Conservation (phyloP, 53 echinoderm and acorn worm genomes). For the Luidia sarsii region DNA sequence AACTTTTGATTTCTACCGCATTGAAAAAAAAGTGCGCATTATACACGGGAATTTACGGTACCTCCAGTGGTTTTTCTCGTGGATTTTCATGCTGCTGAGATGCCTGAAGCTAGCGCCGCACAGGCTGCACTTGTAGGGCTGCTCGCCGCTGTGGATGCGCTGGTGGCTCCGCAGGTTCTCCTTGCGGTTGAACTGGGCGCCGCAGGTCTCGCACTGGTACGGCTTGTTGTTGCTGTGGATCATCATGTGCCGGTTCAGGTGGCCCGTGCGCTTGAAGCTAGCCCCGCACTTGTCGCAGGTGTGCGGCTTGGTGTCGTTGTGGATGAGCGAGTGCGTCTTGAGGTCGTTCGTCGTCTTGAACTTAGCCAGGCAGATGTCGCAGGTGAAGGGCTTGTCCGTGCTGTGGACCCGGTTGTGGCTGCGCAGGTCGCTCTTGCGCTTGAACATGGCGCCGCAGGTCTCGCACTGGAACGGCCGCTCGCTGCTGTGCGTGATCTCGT, state of each 20-base stretch:
- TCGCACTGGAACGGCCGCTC: conserved; percentile 95
- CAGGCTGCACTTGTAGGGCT: conserved; percentile 81
- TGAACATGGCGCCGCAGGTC: conserved; percentile 93
- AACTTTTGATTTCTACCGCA: no score
- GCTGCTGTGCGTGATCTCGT: conserved; percentile 87
- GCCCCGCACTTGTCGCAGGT: conserved; percentile 81
- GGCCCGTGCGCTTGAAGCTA: conserved; percentile 90
- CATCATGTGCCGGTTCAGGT: conserved; percentile 90
- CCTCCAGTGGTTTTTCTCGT: conserved; percentile 88
- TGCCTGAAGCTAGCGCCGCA: conserved; percentile 83
- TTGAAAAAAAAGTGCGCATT: no score
- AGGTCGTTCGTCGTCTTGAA: conserved; percentile 89
- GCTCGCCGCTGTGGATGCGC: conserved; percentile 82
- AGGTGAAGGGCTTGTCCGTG: conserved; percentile 82
- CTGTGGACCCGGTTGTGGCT: conserved; percentile 91
- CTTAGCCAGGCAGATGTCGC: conserved; percentile 73
- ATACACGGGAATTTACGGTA: no score
- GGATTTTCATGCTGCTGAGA: conserved; percentile 86
- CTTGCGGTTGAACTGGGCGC: conserved; percentile 86
- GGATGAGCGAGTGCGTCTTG: conserved; percentile 88
- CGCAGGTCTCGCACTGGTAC: conserved; percentile 81
- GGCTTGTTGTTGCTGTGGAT: conserved; percentile 87
- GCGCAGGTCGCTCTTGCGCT: conserved; percentile 90
- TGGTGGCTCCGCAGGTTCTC: conserved; percentile 85
- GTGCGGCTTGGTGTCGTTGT: conserved; percentile 91